phyloP scores from a whole-genome alignment of 2,888 invertebrate genomes.

The Ariolimax columbianus region DNA sequence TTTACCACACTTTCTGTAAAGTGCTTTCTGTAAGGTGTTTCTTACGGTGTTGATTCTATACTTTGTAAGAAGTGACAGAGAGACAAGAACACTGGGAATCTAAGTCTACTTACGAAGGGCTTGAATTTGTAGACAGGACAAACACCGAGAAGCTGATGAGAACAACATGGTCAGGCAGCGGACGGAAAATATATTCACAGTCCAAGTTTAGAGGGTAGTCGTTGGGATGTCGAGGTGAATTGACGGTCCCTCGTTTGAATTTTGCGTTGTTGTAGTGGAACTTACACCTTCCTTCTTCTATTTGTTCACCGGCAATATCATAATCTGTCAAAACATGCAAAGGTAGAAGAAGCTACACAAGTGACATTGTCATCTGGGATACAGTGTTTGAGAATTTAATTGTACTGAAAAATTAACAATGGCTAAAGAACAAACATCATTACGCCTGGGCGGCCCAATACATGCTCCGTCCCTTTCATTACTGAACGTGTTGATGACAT shows the following conservation, averaged over 20 bases:
- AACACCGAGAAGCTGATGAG: constrained; percentile 75
- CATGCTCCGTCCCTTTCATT: no score
- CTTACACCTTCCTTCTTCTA: constrained; percentile 91
- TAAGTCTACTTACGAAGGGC: background rate
- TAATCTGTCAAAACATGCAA: constrained; percentile 27
- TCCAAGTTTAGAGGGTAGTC: constrained; percentile 78
- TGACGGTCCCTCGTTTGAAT: constrained; percentile 82
- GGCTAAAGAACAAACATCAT: no score
- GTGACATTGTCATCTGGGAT: no score
- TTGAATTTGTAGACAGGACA: constrained; percentile 55
- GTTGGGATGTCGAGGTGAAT: constrained; percentile 87
- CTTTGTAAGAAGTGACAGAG: no score
- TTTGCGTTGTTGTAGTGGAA: constrained; percentile 86
- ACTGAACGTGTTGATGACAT: no score
- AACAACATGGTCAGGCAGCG: constrained; percentile 71
- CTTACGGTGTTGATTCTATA: no score
- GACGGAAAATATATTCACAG: constrained; percentile 79
- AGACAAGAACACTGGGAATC: no score
- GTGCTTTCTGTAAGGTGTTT: no score
- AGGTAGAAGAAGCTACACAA: no score
- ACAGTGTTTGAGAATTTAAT: no score
- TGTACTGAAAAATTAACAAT: no score
- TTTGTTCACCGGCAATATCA: constrained; percentile 70
- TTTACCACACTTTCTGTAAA: background rate
- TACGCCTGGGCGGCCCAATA: no score